These are phyloP conservation scores for Exephanes ischioxanthus DNA, from an alignment of 2,888 invertebrate species.

Conservation along the genomic window DNA sequence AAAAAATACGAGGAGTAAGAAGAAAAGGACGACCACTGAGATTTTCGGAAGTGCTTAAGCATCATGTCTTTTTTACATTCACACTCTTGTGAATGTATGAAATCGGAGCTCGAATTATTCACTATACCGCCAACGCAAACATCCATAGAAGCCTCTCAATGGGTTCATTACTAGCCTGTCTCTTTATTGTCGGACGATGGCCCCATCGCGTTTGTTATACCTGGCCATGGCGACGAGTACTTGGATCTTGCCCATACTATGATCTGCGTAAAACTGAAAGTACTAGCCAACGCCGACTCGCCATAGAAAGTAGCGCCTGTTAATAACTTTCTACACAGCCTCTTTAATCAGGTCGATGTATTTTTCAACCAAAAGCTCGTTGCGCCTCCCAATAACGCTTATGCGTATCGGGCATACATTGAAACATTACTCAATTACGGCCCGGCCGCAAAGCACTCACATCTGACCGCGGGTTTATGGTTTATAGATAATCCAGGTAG, in stretches of 20 bases:
- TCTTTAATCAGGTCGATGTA: conserved; percentile 69
- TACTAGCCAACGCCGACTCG: not conserved
- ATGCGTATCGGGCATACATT: conserved; percentile 69
- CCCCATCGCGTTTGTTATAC: too few relatives aligned
- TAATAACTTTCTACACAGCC: conserved; percentile 59
- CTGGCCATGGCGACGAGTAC: conserved; percentile 72
- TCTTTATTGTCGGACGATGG: too few relatives aligned
- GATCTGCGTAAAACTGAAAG: conserved; percentile 34
- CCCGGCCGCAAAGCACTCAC: conserved; percentile 63
- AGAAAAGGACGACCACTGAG: too few relatives aligned
- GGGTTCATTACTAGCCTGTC: too few relatives aligned
- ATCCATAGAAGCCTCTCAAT: too few relatives aligned
- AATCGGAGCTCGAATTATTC: too few relatives aligned
- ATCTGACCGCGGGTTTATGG: conserved; percentile 65
- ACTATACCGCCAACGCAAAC: too few relatives aligned
- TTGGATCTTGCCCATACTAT: conserved; percentile 71
- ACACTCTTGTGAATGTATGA: too few relatives aligned
- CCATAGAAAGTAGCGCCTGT: conserved; percentile 60
- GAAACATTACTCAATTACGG: conserved; percentile 70
- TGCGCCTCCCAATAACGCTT: conserved; percentile 69
- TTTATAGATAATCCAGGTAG: not conserved
- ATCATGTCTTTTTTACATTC: too few relatives aligned
- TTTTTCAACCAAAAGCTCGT: conserved; percentile 72
- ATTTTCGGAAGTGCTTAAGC: too few relatives aligned
- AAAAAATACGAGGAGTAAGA: too few relatives aligned